Conservation (phyloP, 1,140 invertebrate species). For the Bombus balteatus region DNA sequence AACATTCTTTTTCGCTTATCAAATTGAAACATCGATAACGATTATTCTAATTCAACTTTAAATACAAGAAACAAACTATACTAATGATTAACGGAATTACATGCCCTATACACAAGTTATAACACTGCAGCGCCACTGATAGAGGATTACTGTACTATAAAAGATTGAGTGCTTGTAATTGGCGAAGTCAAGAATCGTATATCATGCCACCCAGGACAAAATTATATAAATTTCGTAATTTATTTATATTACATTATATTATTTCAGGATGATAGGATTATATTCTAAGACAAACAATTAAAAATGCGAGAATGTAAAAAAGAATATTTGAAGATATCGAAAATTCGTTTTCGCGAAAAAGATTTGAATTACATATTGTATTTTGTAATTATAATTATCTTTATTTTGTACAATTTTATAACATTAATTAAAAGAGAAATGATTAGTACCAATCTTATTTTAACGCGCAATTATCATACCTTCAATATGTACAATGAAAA, state of each 20-base stretch:
- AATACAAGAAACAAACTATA: constrained; percentile 15
- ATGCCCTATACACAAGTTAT: background rate
- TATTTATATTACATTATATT: background rate
- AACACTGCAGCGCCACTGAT: constrained; percentile 6
- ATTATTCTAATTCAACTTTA: constrained; percentile 29
- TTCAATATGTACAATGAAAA: background rate
- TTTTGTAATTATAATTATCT: background rate
- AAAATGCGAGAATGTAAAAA: background rate
- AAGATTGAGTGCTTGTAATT: background rate
- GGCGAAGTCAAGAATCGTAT: background rate
- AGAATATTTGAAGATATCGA: background rate
- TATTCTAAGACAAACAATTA: background rate
- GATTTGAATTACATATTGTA: background rate
- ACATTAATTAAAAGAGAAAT: constrained; percentile 19
- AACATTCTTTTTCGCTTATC: background rate
- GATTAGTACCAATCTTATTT: constrained; percentile 24
- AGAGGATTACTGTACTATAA: background rate
- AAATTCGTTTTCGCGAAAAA: background rate
- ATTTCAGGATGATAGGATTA: too few relatives aligned
- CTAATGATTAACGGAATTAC: background rate
- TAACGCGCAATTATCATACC: constrained; percentile 9
- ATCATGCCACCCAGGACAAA: background rate
- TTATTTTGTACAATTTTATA: constrained; percentile 23
- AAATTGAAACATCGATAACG: background rate
- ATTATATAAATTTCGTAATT: background rate